Evolutionary conservation across 2,797 vertebrate genomes (phyloP).

Genomic region (Schizopygopsis malacanthus): DNA sequence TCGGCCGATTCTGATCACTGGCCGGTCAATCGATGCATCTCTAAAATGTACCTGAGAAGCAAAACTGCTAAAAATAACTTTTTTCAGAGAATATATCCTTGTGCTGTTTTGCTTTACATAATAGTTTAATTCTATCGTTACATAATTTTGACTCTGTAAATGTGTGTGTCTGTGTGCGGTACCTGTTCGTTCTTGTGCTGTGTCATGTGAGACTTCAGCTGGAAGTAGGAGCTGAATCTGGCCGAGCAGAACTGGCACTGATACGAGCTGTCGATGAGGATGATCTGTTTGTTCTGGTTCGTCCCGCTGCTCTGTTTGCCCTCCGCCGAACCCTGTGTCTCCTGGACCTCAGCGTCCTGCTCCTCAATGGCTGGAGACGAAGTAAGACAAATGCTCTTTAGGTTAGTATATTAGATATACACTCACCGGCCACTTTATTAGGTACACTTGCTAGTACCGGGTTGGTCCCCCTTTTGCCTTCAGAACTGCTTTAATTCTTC

Average conservation of each 20-base stretch:
- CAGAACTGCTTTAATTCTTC: too few relatives aligned
- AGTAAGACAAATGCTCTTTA: not conserved
- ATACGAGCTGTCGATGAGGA: constrained; percentile 95
- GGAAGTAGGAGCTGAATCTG: constrained; percentile 96
- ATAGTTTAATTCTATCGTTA: too few relatives aligned
- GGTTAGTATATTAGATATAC: not conserved
- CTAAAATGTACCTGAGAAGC: not conserved
- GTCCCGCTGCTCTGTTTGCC: too few relatives aligned
- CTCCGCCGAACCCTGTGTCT: constrained; percentile 56
- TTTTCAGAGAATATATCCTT: not conserved
- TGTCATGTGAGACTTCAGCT: constrained; percentile 97
- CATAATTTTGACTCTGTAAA: not conserved
- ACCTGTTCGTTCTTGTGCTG: constrained; percentile 98
- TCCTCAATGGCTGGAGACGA: constrained; percentile 57
- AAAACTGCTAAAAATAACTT: not conserved
- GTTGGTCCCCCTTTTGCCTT: too few relatives aligned
- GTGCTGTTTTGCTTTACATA: not conserved
- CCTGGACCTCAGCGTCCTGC: constrained; percentile 53
- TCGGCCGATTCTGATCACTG: too few relatives aligned
- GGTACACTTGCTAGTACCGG: too few relatives aligned
- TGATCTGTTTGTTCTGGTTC: constrained; percentile 85
- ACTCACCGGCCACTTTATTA: too few relatives aligned
- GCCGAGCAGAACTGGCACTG: constrained; percentile 95
- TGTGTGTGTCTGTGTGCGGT: not conserved
- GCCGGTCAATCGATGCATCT: too few relatives aligned